These are phyloP conservation scores for Lepidostoma basale DNA, from an alignment of 1,140 invertebrate genomes.

Conservation along the genomic window DNA sequence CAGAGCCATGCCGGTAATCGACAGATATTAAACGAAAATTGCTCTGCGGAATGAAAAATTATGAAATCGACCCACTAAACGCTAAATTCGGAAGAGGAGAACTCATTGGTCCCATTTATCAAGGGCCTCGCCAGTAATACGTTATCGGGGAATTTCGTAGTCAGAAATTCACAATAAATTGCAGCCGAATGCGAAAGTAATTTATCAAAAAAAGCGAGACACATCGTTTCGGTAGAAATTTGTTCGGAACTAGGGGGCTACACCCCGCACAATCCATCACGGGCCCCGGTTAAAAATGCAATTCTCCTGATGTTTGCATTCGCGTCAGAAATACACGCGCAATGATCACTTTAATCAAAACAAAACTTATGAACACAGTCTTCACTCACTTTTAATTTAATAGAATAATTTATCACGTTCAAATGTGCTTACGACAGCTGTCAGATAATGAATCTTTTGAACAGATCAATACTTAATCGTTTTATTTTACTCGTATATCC, in stretches of 20 bases:
- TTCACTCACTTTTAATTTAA: too few species aligned
- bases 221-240: constrained; percentile 15
- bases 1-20: too few species aligned
- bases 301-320: not conserved
- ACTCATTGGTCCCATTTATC: constrained; percentile 10
- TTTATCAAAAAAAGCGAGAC: constrained; percentile 27
- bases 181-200: constrained; percentile 4
- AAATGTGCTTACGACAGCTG: too few species aligned
- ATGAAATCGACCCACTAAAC: not conserved
- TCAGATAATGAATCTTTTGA: too few species aligned
- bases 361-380: too few species aligned
- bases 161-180: constrained; percentile 18
- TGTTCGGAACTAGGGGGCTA: constrained; percentile 2
- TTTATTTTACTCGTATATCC: too few species aligned
- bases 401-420: too few species aligned
- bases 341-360: too few species aligned
- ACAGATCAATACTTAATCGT: too few species aligned
- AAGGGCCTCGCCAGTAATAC: constrained; percentile 9
- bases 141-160: constrained; percentile 1
- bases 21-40: not conserved
- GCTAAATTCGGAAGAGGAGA: not conserved
- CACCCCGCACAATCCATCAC: not conserved
- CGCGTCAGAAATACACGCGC: not conserved
- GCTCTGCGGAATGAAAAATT: not conserved
- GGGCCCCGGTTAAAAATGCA: constrained; percentile 6